A percentile compares a stretch with the other conserved stretches of the same genome.
Evolutionary conservation across 2,888 invertebrate genomes (phyloP).

Genomic region (Macrophya alboannulata): DNA sequence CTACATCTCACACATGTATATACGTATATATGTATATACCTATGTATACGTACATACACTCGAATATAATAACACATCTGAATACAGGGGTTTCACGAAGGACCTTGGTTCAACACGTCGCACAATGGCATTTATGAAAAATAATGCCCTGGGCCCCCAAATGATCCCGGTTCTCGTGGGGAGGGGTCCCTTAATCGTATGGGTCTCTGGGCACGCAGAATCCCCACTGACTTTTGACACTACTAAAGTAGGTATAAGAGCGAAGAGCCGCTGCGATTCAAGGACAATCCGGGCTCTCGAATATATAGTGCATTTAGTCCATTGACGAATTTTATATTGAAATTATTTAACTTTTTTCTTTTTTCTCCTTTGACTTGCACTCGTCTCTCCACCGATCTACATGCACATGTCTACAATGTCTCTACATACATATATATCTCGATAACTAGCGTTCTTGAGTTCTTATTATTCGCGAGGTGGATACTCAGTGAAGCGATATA

Average conservation of each 20-base stretch:
- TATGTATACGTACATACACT: neutral
- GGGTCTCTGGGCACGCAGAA: neutral
- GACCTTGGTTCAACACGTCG: constrained; percentile 20
- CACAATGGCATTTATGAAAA: constrained; percentile 23
- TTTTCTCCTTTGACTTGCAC: neutral
- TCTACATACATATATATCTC: neutral
- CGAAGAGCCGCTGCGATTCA: neutral
- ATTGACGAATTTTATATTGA: constrained; percentile 18
- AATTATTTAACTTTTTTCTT: neutral
- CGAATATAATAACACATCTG: neutral
- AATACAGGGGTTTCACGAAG: constrained; percentile 18
- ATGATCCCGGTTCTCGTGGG: neutral
- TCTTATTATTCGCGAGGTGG: neutral
- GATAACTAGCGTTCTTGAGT: constrained; percentile 6
- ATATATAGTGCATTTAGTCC: neutral
- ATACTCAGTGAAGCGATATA: constrained; percentile 28
- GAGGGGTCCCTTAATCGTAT: constrained; percentile 12
- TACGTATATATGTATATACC: neutral
- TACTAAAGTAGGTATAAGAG: neutral
- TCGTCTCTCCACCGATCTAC: neutral
- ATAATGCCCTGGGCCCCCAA: neutral
- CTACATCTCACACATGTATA: too few species aligned
- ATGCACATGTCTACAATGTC: neutral
- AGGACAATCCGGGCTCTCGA: constrained; percentile 49
- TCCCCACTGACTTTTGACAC: constrained; percentile 48